Conservation (phyloP, 2,797 vertebrate genomes). For the Amblyraja radiata region DNA sequence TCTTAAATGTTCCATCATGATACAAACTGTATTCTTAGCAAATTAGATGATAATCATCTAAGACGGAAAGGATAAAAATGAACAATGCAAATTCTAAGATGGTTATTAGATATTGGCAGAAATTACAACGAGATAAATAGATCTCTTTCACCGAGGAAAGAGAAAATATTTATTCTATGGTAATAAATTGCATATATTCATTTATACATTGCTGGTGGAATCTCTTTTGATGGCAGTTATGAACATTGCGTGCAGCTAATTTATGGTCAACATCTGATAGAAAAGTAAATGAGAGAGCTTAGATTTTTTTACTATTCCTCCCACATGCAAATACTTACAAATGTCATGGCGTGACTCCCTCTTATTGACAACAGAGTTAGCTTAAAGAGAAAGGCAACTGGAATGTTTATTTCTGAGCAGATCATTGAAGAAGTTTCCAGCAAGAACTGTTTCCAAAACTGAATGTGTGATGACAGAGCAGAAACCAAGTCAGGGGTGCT, state of each 20-base stretch:
- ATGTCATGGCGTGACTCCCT: background rate
- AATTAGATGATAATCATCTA: background rate
- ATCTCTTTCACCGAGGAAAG: background rate
- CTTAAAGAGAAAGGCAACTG: background rate
- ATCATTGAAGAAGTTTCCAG: background rate
- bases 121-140: background rate
- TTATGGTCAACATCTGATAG: slow-evolving; percentile 10
- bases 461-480: background rate
- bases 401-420: background rate
- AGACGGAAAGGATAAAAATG: background rate
- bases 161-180: background rate
- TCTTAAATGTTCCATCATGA: background rate
- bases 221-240: background rate
- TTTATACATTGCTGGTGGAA: background rate
- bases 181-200: background rate
- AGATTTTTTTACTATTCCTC: background rate
- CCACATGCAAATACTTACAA: background rate
- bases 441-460: background rate
- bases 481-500: background rate
- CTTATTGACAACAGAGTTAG: background rate
- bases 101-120: background rate
- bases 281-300: background rate
- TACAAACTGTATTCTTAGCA: background rate
- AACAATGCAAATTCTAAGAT: background rate
- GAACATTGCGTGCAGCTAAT: background rate